Conservation (phyloP, 2,888 invertebrate genomes). For the Lottia gigantea region DNA sequence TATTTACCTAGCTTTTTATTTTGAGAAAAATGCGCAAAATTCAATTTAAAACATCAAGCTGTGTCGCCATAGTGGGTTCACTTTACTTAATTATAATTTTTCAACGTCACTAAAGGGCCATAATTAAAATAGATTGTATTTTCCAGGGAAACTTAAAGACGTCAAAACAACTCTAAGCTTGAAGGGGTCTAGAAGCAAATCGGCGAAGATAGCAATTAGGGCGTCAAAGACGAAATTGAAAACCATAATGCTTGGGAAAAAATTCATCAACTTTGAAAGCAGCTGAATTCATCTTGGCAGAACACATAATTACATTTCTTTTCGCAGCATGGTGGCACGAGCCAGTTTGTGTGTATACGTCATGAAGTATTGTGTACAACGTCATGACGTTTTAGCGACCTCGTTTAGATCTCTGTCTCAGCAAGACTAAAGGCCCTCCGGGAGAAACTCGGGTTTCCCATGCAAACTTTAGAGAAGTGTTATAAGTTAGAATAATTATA, state of each 20-base stretch:
- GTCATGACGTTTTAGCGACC: background rate
- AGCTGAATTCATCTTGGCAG: background rate
- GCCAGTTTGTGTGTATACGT: background rate
- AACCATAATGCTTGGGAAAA: background rate
- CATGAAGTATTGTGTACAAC: constrained; percentile 2
- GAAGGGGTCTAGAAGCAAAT: no score
- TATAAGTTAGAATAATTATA: no score
- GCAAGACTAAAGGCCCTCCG: background rate
- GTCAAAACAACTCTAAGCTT: background rate
- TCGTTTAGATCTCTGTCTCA: background rate
- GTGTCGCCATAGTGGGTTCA: background rate
- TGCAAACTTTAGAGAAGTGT: no score
- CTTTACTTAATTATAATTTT: background rate
- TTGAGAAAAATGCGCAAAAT: background rate
- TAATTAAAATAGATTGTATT: background rate
- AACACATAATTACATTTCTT: background rate
- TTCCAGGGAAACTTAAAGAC: background rate
- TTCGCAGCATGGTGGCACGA: constrained; percentile 4
- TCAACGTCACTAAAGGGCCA: background rate
- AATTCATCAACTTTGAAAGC: background rate
- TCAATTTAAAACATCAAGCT: background rate
- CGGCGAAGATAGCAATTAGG: background rate
- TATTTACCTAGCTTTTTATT: background rate
- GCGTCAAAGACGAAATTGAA: background rate
- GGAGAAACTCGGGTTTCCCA: no score